Conservation (phyloP, 2,797 vertebrate species). For the Pipistrellus pipistrellus region DNA sequence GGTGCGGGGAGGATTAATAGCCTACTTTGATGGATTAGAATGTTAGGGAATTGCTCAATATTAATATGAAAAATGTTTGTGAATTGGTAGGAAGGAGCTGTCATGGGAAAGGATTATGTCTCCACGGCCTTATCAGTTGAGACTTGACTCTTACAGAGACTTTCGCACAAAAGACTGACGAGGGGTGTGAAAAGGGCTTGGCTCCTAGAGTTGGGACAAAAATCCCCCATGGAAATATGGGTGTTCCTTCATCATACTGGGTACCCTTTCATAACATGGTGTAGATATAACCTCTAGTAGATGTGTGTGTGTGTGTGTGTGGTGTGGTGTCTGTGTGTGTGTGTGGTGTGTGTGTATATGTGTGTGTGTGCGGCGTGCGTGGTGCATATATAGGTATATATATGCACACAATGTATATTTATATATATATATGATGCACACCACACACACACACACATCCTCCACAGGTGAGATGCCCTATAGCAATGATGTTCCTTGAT, state of each 20-base stretch:
- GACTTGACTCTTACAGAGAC: constrained; percentile 90
- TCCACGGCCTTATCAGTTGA: constrained; percentile 91
- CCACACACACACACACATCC: not conserved
- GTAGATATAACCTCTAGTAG: too few relatives aligned
- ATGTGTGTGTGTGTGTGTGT: too few relatives aligned
- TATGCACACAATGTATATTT: too few relatives aligned
- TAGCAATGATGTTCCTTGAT: not conserved
- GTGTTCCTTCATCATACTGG: constrained; percentile 83
- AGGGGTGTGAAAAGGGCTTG: constrained; percentile 90
- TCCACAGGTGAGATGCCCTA: not conserved
- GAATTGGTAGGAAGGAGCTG: constrained; percentile 89
- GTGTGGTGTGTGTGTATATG: too few relatives aligned
- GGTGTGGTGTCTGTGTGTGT: too few relatives aligned
- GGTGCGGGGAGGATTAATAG: constrained; percentile 94
- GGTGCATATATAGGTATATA: too few relatives aligned
- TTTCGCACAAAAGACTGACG: constrained; percentile 93
- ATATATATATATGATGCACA: too few relatives aligned
- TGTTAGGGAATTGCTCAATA: constrained; percentile 98
- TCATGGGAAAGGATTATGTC: constrained; percentile 91
- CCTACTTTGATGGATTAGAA: constrained; percentile 99
- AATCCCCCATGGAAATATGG: constrained; percentile 76
- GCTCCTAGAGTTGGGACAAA: constrained; percentile 84
- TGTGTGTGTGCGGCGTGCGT: too few relatives aligned
- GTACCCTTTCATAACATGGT: constrained; percentile 92
- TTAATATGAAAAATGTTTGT: constrained; percentile 99